Evolutionary conservation across 2,888 invertebrate species (phyloP).

Genomic region (Geophilus truncorum): DNA sequence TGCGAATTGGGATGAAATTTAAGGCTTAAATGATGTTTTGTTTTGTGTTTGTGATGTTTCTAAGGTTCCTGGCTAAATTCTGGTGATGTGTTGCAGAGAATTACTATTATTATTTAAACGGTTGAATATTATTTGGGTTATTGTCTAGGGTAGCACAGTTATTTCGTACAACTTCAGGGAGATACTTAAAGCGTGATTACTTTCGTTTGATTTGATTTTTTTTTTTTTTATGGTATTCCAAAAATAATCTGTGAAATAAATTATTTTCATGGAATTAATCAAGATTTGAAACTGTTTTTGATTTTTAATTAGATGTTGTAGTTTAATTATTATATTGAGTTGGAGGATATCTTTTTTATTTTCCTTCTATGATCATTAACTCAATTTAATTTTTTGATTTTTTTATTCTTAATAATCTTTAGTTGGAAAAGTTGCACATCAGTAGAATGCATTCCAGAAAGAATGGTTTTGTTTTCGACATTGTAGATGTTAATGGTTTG

Average conservation of each 20-base stretch:
- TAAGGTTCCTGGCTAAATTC: neutral
- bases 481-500: constrained; percentile 13
- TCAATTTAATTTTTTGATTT: neutral
- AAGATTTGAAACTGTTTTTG: too few species aligned
- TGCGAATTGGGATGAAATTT: neutral
- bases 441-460: neutral
- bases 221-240: too few species aligned
- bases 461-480: neutral
- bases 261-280: too few species aligned
- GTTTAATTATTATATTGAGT: too few species aligned
- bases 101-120: neutral
- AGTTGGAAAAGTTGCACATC: neutral
- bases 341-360: too few species aligned
- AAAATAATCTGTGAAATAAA: too few species aligned
- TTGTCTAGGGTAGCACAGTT: neutral
- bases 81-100: neutral
- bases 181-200: neutral
- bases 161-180: neutral
- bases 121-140: neutral
- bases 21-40: neutral
- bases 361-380: too few species aligned
- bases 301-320: too few species aligned
- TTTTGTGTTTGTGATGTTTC: neutral
- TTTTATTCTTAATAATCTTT: neutral
- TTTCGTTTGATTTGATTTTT: neutral